phyloP scores from a whole-genome alignment of 2,797 vertebrate species.

The Sebastes iracundus region DNA sequence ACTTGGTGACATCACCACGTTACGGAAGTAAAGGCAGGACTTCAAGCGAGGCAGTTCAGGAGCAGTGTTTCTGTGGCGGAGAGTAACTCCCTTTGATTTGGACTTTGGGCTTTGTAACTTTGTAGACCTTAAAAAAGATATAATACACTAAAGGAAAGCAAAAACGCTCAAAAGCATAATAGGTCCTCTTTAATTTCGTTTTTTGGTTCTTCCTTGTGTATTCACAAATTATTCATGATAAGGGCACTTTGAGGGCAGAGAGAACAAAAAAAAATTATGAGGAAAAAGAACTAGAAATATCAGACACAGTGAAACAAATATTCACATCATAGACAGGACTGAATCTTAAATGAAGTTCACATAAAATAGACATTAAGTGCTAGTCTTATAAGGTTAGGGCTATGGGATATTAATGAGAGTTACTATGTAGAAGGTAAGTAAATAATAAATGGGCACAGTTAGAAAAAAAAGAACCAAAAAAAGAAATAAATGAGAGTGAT shows the following conservation, averaged over 20 bases:
- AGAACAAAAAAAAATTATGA: neutral
- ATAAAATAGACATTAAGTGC: neutral
- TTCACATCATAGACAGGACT: neutral
- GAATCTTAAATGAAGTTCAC: neutral
- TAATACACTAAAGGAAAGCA: neutral
- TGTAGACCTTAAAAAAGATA: neutral
- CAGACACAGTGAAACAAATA: neutral
- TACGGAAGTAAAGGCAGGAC: neutral
- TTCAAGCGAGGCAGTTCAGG: neutral
- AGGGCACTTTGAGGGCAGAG: neutral
- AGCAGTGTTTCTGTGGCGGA: neutral
- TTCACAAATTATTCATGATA: constrained; percentile 3
- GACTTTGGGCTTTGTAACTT: too few relatives aligned
- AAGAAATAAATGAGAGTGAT: neutral
- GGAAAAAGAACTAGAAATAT: neutral
- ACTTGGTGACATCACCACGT: too few relatives aligned
- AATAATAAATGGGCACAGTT: neutral
- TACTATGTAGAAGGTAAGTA: neutral
- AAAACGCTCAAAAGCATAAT: neutral
- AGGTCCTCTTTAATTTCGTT: neutral
- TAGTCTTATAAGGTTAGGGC: neutral
- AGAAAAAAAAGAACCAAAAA: neutral
- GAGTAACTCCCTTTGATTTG: neutral
- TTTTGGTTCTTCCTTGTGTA: neutral
- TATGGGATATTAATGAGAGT: neutral